A percentile compares a stretch with the other conserved stretches of the same genome.
phyloP scores from a whole-genome alignment of 1,140 invertebrate genomes.

The Drosophila trapezifrons region DNA sequence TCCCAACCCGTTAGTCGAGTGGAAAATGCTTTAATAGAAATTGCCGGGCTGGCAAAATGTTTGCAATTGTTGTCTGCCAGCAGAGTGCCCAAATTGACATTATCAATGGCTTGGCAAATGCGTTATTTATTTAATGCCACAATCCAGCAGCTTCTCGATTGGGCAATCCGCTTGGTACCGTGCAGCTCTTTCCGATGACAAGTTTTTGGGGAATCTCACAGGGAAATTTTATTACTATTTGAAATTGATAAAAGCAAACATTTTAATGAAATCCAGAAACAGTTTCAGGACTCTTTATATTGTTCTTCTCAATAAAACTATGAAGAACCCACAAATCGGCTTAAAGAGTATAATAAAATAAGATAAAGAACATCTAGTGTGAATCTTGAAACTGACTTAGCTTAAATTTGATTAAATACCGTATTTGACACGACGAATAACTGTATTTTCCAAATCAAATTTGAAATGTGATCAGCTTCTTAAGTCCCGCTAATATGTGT shows the following conservation, averaged over 20 bases:
- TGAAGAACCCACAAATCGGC: no score
- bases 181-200: not conserved
- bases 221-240: no score
- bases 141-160: constrained; percentile 39
- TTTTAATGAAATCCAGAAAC: no score
- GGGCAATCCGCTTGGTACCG: constrained; percentile 30
- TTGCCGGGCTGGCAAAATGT: constrained; percentile 45
- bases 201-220: not conserved
- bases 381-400: no score
- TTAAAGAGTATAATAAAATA: no score
- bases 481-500: not conserved
- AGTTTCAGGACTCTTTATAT: no score
- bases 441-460: not conserved
- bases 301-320: no score
- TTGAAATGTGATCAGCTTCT: not conserved
- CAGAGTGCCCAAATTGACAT: constrained; percentile 54
- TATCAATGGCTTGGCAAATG: constrained; percentile 58
- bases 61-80: constrained; percentile 45
- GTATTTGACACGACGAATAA: not conserved
- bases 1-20: constrained; percentile 59
- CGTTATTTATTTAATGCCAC: constrained; percentile 62
- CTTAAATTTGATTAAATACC: not conserved
- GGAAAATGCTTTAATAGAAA: constrained; percentile 76
- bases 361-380: no score
- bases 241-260: no score